Evolutionary conservation across 1,140 invertebrate genomes (phyloP).

Genomic region (Caerostris extrusa): DNA sequence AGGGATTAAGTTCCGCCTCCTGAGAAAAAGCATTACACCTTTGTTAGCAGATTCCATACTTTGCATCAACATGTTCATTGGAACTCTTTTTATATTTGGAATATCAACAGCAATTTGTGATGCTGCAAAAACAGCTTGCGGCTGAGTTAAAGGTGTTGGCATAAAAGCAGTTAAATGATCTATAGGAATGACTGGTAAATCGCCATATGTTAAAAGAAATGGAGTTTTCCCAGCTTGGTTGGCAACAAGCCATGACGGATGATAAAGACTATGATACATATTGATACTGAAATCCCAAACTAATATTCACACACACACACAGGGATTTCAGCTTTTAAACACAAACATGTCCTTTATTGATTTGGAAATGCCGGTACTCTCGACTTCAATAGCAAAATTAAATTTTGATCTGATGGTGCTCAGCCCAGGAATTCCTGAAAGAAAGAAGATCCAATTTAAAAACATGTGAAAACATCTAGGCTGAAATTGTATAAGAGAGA

Average conservation of each 20-base stretch:
- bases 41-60: constrained; percentile 67
- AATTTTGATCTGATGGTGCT: not conserved
- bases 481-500: too few species aligned
- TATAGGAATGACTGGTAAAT: constrained; percentile 58
- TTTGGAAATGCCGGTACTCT: too few species aligned
- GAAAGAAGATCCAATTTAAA: not conserved
- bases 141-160: constrained; percentile 26
- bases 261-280: constrained; percentile 71
- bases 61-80: constrained; percentile 69
- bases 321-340: not conserved
- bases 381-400: not conserved
- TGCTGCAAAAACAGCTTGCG: constrained; percentile 43
- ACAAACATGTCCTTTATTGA: too few species aligned
- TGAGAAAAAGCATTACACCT: constrained; percentile 68
- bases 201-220: constrained; percentile 66
- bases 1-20: constrained; percentile 67
- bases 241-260: constrained; percentile 64
- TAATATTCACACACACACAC: not conserved
- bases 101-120: constrained; percentile 62
- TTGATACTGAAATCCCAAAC: not conserved
- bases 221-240: constrained; percentile 60
- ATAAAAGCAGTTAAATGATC: constrained; percentile 68
- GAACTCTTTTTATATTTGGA: constrained; percentile 58
- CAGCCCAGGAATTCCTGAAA: not conserved
- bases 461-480: too few species aligned